A percentile compares a stretch with the other conserved stretches of the same genome.
phyloP scores from a whole-genome alignment of 1,140 invertebrate genomes.

The Papilio polyxenes region DNA sequence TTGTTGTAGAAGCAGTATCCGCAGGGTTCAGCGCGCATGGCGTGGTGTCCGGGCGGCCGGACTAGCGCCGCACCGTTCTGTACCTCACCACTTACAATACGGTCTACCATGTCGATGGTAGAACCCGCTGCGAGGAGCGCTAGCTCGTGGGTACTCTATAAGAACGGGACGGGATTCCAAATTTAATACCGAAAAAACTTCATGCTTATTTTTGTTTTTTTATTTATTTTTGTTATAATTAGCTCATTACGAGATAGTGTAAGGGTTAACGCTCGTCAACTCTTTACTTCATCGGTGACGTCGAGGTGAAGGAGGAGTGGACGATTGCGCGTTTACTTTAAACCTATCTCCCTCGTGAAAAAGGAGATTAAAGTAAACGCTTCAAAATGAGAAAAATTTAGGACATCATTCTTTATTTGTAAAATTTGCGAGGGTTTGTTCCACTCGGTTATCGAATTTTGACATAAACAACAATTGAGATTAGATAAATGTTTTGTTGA shows the following conservation, averaged over 20 bases:
- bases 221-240: too few relatives aligned
- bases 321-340: too few relatives aligned
- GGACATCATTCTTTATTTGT: too few relatives aligned
- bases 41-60: conserved; percentile 98
- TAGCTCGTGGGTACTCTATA: conserved; percentile 89
- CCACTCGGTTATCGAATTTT: not conserved
- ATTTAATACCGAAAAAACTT: too few relatives aligned
- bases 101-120: conserved; percentile 89
- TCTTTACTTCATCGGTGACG: too few relatives aligned
- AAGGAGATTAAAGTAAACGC: too few relatives aligned
- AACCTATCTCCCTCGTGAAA: too few relatives aligned
- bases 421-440: not conserved
- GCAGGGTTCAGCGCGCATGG: conserved; percentile 92
- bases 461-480: conserved; percentile 27
- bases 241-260: too few relatives aligned
- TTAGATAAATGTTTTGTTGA: conserved; percentile 35
- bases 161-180: not conserved
- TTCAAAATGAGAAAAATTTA: too few relatives aligned
- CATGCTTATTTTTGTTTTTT: too few relatives aligned
- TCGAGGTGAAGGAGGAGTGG: too few relatives aligned
- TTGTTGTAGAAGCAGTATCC: conserved; percentile 99
- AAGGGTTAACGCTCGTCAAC: too few relatives aligned
- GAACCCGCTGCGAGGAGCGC: conserved; percentile 90
- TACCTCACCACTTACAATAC: conserved; percentile 84
- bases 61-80: conserved; percentile 92